These are phyloP conservation scores for Loris lydekkerianus DNA, from an alignment of 2,797 vertebrate genomes.

Conservation along the genomic window DNA sequence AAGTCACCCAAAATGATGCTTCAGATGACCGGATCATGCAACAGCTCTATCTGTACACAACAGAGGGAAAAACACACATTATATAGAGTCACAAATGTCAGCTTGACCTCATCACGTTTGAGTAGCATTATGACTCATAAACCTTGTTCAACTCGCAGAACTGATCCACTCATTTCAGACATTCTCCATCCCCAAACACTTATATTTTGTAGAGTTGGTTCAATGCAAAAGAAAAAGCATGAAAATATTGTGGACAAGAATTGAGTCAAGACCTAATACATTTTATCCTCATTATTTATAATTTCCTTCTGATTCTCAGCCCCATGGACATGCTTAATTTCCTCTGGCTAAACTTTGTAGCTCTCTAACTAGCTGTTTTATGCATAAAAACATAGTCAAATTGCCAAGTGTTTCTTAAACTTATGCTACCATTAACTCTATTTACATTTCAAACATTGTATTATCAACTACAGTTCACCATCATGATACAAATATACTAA, in stretches of 20 bases:
- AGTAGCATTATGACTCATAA: neutral
- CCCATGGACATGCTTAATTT: neutral
- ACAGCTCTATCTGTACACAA: neutral
- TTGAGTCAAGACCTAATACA: neutral
- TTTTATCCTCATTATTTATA: neutral
- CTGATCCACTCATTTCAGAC: conserved; percentile 1
- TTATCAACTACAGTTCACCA: conserved; percentile 16
- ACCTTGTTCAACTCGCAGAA: conserved; percentile 22
- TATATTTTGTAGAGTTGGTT: conserved; percentile 2
- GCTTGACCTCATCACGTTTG: neutral
- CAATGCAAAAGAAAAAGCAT: neutral
- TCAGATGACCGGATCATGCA: neutral
- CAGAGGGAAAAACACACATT: neutral
- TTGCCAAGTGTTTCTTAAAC: conserved; percentile 43
- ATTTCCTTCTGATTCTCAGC: conserved; percentile 56
- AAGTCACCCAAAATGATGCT: neutral
- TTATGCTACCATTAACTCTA: neutral
- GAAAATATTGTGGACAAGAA: conserved; percentile 40
- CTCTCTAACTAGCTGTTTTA: conserved; percentile 15
- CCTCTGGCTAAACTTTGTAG: conserved; percentile 27
- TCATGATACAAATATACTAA: neutral
- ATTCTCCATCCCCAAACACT: neutral
- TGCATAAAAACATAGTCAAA: conserved; percentile 45
- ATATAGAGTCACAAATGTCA: neutral
- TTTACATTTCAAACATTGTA: conserved; percentile 51